A percentile compares a stretch with the other conserved stretches of the same genome.
Evolutionary conservation across 1,140 invertebrate genomes (phyloP).

Genomic region (Rhopalosiphum maidis): DNA sequence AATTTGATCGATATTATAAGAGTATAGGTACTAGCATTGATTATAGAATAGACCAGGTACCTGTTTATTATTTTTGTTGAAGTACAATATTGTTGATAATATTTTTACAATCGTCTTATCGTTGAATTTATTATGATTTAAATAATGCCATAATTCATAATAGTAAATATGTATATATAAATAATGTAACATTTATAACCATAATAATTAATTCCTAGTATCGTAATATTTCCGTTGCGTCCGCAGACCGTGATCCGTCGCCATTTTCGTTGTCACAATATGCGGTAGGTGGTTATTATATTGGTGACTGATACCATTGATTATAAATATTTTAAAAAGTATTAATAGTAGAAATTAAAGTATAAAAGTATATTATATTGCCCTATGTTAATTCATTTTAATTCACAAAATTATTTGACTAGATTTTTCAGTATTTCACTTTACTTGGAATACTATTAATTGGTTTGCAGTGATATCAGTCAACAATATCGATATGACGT

Average conservation of each 20-base stretch:
- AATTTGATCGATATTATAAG: neutral
- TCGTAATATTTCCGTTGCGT: neutral
- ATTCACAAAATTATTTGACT: neutral
- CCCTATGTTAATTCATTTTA: neutral
- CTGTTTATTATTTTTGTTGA: neutral
- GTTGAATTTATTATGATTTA: neutral
- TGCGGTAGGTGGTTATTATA: neutral
- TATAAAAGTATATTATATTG: too few species aligned
- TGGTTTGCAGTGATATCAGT: neutral
- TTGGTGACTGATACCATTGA: neutral
- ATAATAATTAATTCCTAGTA: neutral
- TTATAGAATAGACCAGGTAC: neutral
- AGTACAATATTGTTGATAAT: neutral
- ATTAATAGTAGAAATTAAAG: too few species aligned
- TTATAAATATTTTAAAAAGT: too few species aligned
- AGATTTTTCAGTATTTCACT: neutral
- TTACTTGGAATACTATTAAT: neutral
- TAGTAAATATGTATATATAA: neutral
- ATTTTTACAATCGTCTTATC: neutral
- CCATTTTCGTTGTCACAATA: neutral
- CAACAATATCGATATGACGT: neutral
- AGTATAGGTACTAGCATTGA: neutral
- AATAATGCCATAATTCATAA: neutral
- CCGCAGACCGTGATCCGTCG: neutral
- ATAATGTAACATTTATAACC: neutral